Evolutionary conservation across 2,797 vertebrate species (phyloP).

Genomic region (Falco peregrinus): DNA sequence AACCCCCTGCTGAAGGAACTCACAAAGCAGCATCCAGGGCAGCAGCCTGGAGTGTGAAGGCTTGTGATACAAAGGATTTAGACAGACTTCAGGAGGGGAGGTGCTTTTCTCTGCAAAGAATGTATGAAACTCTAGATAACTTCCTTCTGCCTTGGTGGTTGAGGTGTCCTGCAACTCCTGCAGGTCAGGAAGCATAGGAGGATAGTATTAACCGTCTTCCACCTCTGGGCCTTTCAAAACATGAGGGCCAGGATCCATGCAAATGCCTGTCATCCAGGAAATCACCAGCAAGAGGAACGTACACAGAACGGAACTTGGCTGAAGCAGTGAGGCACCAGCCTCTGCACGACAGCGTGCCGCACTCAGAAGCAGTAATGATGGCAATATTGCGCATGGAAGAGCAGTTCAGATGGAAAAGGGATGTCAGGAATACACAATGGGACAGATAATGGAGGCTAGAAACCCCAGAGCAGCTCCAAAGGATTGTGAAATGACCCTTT

Average conservation of each 20-base stretch:
- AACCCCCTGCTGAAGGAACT: neutral
- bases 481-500: constrained; percentile 43
- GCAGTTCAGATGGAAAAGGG: neutral
- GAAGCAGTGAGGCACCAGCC: neutral
- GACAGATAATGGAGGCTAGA: neutral
- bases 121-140: neutral
- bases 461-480: constrained; percentile 7
- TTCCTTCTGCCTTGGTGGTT: neutral
- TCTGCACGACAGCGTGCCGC: neutral
- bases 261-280: neutral
- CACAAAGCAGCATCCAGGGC: neutral
- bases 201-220: neutral
- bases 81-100: neutral
- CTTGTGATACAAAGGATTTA: neutral
- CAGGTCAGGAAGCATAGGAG: neutral
- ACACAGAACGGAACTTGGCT: neutral
- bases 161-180: neutral
- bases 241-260: neutral
- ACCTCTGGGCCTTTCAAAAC: neutral
- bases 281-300: neutral
- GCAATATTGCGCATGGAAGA: neutral
- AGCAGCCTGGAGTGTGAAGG: neutral
- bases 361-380: neutral
- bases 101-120: neutral
- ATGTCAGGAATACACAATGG: neutral